A percentile compares a stretch with the other conserved stretches of the same genome.
phyloP scores from a whole-genome alignment of 2,113 vertebrate genomes.

The Myanophis thanlyinensis region DNA sequence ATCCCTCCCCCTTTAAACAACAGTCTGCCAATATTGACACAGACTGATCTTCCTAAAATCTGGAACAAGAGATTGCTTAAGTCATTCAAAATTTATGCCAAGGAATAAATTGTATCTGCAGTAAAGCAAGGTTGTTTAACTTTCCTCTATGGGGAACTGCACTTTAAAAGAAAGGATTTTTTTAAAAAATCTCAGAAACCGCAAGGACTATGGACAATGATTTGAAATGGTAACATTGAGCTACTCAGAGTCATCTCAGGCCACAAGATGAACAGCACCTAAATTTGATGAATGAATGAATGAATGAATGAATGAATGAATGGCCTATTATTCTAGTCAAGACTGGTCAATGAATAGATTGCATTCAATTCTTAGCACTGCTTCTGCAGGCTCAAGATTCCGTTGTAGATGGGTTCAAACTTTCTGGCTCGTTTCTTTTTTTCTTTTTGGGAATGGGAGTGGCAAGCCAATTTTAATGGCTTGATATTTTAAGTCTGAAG shows the following conservation, averaged over 20 bases:
- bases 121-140: neutral
- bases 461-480: neutral
- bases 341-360: neutral
- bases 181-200: neutral
- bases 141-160: neutral
- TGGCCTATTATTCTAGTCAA: neutral
- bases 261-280: neutral
- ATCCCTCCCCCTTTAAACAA: neutral
- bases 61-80: neutral
- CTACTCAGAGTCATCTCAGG: neutral
- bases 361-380: neutral
- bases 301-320: no score
- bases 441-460: neutral
- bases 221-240: neutral
- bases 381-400: neutral
- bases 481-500: neutral
- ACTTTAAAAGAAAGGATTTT: neutral
- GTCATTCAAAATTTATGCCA: neutral
- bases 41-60: neutral
- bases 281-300: neutral
- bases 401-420: neutral
- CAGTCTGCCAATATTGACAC: neutral
- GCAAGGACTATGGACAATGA: neutral
- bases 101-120: neutral
- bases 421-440: neutral